These are phyloP conservation scores for Cettia cetti DNA, from an alignment of 2,113 vertebrate genomes.

Conservation along the genomic window DNA sequence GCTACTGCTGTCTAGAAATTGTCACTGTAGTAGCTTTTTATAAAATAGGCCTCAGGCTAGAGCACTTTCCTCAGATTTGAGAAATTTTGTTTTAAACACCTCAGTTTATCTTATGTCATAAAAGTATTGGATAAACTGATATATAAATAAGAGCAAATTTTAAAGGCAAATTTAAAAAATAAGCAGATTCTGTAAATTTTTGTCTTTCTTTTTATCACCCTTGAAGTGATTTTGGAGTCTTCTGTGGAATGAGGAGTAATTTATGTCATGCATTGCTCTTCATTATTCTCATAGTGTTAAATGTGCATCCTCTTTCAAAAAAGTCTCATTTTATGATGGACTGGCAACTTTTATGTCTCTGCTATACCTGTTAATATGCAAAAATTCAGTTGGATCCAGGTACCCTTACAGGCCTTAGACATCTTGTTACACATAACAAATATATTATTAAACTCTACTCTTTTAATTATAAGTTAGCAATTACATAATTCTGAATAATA, in stretches of 20 bases:
- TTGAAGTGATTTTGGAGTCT: background rate
- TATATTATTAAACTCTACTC: background rate
- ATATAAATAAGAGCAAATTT: background rate
- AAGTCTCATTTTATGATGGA: background rate
- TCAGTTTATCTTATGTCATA: background rate
- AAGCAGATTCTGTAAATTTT: background rate
- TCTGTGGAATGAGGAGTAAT: background rate
- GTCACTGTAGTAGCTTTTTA: background rate
- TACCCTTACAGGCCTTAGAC: background rate
- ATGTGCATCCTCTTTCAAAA: background rate
- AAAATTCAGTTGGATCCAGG: background rate
- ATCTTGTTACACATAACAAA: background rate
- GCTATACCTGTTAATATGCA: background rate
- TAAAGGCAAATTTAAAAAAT: background rate
- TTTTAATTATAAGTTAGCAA: background rate
- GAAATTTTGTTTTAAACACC: background rate
- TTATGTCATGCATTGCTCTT: background rate
- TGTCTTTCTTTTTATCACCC: background rate
- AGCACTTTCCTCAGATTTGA: background rate
- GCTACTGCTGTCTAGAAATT: background rate
- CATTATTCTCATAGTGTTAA: background rate
- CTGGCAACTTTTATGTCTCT: background rate
- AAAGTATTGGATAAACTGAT: background rate
- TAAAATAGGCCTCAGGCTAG: background rate
- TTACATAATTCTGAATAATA: background rate